Conservation (phyloP, 2,797 vertebrate genomes). For the Cynodonichthys magdalenae region DNA sequence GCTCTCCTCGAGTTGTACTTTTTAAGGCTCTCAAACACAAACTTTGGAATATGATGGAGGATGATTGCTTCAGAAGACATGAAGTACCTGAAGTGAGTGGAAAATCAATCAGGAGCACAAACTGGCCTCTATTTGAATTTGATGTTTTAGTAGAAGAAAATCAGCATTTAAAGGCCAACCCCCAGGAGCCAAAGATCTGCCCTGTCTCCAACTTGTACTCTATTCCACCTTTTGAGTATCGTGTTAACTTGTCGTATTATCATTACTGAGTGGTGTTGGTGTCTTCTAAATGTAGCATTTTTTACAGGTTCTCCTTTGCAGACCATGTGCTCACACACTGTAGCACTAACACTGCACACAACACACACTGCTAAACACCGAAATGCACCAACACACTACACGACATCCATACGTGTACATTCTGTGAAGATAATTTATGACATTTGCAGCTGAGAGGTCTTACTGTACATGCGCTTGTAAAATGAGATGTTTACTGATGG, state of each 20-base stretch:
- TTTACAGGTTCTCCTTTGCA: conserved; percentile 48
- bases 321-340: conserved; percentile 67
- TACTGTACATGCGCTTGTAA: conserved; percentile 70
- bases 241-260: conserved; percentile 65
- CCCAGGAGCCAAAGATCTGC: conserved; percentile 81
- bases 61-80: conserved; percentile 18
- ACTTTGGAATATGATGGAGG: conserved; percentile 39
- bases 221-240: conserved; percentile 61
- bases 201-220: conserved; percentile 63
- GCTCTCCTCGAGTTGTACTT: conserved; percentile 39
- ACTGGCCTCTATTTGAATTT: conserved; percentile 18
- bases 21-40: conserved; percentile 21
- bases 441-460: conserved; percentile 70
- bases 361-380: conserved; percentile 20
- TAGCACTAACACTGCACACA: conserved; percentile 63
- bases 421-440: conserved; percentile 84
- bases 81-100: conserved; percentile 33
- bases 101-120: conserved; percentile 62
- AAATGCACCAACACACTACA: conserved; percentile 28
- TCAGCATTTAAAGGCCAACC: conserved; percentile 24
- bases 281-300: conserved; percentile 79
- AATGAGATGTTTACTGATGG: conserved; percentile 70
- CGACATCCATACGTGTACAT: conserved; percentile 64
- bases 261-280: conserved; percentile 62
- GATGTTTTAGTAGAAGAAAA: conserved; percentile 13